These are phyloP conservation scores for Chionodraco myersi DNA, from an alignment of 2,113 vertebrate genomes.

Conservation along the genomic window DNA sequence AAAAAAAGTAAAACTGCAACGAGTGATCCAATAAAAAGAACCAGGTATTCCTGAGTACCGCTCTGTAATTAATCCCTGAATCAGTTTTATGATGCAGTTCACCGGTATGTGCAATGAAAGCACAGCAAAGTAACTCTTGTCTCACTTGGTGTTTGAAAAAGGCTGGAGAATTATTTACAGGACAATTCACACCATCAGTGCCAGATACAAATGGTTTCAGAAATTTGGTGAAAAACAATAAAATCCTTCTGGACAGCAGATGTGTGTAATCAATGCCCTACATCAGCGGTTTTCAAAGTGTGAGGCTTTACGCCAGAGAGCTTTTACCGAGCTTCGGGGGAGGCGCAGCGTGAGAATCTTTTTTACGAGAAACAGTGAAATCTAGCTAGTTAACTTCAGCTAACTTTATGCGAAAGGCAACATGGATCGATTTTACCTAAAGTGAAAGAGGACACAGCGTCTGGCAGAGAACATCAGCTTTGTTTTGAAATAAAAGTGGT, in stretches of 20 bases:
- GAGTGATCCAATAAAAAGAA: slow-evolving; percentile 64
- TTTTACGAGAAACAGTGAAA: too few relatives aligned
- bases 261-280: slow-evolving; percentile 18
- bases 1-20: slow-evolving; percentile 67
- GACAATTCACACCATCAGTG: slow-evolving; percentile 37
- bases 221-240: slow-evolving; percentile 41
- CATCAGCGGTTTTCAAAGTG: not conserved
- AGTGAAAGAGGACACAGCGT: too few relatives aligned
- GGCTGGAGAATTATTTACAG: slow-evolving; percentile 30
- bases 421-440: too few relatives aligned
- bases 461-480: too few relatives aligned
- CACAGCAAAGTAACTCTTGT: slow-evolving; percentile 27
- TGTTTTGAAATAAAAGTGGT: too few relatives aligned
- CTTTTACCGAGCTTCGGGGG: too few relatives aligned
- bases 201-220: slow-evolving; percentile 38
- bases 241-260: slow-evolving; percentile 46
- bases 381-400: too few relatives aligned
- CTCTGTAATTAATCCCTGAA: slow-evolving; percentile 77
- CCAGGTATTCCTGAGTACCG: slow-evolving; percentile 60
- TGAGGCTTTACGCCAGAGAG: too few relatives aligned
- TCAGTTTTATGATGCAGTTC: slow-evolving; percentile 68
- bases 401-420: too few relatives aligned
- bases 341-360: too few relatives aligned
- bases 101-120: slow-evolving; percentile 59
- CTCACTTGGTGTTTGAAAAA: slow-evolving; percentile 23